phyloP scores from a whole-genome alignment of 2,113 vertebrate species.

The Strix aluco region DNA sequence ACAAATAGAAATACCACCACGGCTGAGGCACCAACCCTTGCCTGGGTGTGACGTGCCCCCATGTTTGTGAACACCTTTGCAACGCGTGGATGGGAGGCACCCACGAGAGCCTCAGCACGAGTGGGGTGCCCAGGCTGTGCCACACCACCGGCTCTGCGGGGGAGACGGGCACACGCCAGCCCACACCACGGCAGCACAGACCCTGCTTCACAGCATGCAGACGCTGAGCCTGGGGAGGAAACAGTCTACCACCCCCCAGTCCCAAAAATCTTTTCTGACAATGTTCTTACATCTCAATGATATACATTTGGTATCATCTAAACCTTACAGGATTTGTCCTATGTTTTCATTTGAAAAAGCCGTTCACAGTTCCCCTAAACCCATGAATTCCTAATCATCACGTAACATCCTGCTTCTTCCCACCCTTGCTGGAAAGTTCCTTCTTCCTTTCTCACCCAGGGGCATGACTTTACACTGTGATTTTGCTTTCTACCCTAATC shows the following conservation, averaged over 20 bases:
- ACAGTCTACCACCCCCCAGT: neutral
- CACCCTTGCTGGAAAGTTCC: neutral
- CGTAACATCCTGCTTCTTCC: neutral
- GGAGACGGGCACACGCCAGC: fast-evolving
- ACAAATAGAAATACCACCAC: neutral
- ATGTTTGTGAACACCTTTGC: fast-evolving
- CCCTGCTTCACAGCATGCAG: neutral
- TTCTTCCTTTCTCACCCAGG: neutral
- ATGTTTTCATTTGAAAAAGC: neutral
- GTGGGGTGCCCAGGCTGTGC: neutral
- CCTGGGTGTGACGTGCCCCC: fast-evolving
- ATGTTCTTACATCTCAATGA: neutral
- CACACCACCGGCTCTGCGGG: neutral
- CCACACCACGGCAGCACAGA: fast-evolving
- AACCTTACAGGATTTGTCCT: neutral
- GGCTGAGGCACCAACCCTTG: neutral
- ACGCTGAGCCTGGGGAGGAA: neutral
- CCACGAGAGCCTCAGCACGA: fast-evolving
- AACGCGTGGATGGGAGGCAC: fast-evolving
- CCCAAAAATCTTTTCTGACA: neutral
- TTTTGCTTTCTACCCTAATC: neutral
- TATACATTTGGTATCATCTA: fast-evolving
- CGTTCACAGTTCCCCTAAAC: neutral
- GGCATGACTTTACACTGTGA: neutral
- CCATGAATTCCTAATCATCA: neutral